phyloP scores from a whole-genome alignment of 2,888 invertebrate species.

The Erynnis tages region DNA sequence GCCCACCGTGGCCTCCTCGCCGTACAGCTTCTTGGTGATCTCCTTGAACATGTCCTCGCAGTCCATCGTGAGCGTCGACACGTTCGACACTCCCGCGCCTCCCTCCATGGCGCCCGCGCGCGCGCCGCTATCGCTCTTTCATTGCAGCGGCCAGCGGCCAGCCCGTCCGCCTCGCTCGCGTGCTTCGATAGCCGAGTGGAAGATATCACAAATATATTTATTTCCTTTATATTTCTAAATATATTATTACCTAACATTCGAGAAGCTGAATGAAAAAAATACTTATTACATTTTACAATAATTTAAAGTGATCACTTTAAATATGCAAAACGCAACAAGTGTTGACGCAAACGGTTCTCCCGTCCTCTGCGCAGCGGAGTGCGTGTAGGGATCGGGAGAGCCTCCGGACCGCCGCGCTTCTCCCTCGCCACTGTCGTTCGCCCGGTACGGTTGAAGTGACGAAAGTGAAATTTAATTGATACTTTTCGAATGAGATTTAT shows the following conservation, averaged over 20 bases:
- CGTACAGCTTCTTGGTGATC: conserved; percentile 94
- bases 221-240: too few species aligned
- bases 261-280: too few species aligned
- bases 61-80: conserved; percentile 83
- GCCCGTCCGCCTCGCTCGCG: too few species aligned
- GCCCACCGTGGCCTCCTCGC: conserved; percentile 86
- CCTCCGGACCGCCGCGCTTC: conserved; percentile 16
- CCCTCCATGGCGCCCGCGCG: conserved; percentile 63
- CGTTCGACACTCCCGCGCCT: conserved; percentile 65
- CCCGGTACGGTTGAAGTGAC: not conserved
- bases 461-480: not conserved
- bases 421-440: not conserved
- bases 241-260: too few species aligned
- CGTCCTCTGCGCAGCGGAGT: conserved; percentile 8
- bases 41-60: conserved; percentile 95
- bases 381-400: conserved; percentile 17
- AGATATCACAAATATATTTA: too few species aligned
- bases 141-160: not conserved
- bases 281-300: not conserved
- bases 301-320: too few species aligned
- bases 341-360: not conserved
- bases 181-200: too few species aligned
- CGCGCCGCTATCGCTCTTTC: conserved; percentile 4
- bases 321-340: conserved; percentile 22
- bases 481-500: too few species aligned